phyloP scores from a whole-genome alignment of 2,797 vertebrate genomes.

The Neopelma chrysocephalum region DNA sequence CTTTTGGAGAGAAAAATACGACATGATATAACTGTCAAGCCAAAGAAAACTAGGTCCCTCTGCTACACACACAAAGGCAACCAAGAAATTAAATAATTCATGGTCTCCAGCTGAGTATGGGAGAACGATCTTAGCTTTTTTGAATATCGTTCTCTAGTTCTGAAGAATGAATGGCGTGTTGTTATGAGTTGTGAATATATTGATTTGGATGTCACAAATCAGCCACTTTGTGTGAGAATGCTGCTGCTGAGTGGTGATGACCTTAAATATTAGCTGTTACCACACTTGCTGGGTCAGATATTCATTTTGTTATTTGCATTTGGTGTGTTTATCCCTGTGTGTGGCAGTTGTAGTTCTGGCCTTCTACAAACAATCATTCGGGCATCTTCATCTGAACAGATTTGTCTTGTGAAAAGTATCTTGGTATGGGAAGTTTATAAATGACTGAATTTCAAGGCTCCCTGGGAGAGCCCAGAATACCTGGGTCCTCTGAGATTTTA shows the following conservation, averaged over 20 bases:
- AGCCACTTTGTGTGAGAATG: neutral
- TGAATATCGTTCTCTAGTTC: constrained; percentile 55
- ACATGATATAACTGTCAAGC: constrained; percentile 49
- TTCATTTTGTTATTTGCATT: neutral
- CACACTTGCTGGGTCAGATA: neutral
- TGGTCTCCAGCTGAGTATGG: constrained; percentile 35
- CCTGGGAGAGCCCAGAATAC: neutral
- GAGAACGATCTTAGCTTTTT: constrained; percentile 38
- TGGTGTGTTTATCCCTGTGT: neutral
- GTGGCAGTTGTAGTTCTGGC: neutral
- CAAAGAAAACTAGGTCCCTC: neutral
- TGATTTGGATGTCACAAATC: constrained; percentile 30
- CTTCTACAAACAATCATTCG: neutral
- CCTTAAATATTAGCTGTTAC: neutral
- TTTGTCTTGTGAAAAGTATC: neutral
- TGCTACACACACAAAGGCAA: constrained; percentile 45
- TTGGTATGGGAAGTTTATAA: neutral
- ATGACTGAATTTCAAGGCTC: neutral
- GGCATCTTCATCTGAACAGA: neutral
- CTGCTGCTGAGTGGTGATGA: constrained; percentile 29
- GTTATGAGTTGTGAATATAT: constrained; percentile 19
- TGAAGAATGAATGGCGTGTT: constrained; percentile 37
- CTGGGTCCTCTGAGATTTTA: neutral
- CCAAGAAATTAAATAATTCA: constrained; percentile 72
- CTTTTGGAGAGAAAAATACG: constrained; percentile 30